These are phyloP conservation scores for Pelochelys cantorii DNA, from an alignment of 2,797 vertebrate genomes.

Conservation along the genomic window DNA sequence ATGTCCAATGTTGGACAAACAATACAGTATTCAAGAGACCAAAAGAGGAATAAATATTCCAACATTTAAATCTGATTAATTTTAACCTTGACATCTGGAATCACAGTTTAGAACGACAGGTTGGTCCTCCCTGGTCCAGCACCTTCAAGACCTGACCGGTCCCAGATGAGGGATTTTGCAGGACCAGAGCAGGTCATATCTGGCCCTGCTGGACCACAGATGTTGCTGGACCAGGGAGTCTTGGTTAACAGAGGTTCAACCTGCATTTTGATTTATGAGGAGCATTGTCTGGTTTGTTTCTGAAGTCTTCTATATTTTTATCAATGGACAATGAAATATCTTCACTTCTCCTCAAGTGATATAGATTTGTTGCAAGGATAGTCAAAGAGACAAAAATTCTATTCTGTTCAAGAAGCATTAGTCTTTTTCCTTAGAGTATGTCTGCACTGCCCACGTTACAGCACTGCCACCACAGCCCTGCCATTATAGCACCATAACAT, in stretches of 20 bases:
- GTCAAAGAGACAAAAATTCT: not conserved
- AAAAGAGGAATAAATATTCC: not conserved
- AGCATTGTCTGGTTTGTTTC: slow-evolving; percentile 5
- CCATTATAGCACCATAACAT: too few species aligned
- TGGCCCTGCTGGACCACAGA: too few species aligned
- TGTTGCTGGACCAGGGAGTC: too few species aligned
- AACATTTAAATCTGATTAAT: not conserved
- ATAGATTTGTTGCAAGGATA: not conserved
- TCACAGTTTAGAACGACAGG: not conserved
- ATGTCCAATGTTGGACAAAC: not conserved
- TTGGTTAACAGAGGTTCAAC: too few species aligned
- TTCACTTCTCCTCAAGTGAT: not conserved
- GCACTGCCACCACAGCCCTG: too few species aligned
- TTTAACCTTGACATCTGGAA: not conserved
- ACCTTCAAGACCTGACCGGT: too few species aligned
- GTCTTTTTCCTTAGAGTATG: not conserved
- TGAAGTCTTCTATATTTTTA: not conserved
- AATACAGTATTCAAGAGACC: not conserved
- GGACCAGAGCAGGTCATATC: too few species aligned
- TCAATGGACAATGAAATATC: not conserved
- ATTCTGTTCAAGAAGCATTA: not conserved
- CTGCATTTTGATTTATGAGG: slow-evolving; percentile 25
- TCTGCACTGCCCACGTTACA: too few species aligned
- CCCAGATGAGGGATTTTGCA: too few species aligned
- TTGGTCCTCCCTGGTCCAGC: too few species aligned